A percentile compares a stretch with the other conserved stretches of the same genome.
Conservation (phyloP, 2,797 vertebrate species). For the Brachyalestes nurse region DNA sequence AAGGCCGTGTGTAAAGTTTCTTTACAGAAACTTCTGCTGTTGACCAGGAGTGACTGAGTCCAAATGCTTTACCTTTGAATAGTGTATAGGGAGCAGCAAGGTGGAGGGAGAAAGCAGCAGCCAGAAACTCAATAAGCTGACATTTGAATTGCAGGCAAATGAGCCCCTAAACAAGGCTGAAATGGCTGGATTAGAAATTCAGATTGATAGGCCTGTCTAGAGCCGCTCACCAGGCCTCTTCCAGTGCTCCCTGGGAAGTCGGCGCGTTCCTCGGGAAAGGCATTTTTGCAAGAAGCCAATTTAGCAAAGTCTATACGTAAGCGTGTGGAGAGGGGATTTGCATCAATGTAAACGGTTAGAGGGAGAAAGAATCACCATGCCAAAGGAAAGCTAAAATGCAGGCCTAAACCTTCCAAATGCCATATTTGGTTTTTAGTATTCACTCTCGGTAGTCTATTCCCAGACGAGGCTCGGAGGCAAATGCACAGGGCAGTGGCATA, state of each 20-base stretch:
- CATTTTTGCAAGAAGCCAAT: conserved; percentile 43
- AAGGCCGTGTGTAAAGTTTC: conserved; percentile 18
- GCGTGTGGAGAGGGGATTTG: conserved; percentile 28
- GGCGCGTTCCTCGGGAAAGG: conserved; percentile 30
- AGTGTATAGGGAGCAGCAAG: conserved; percentile 22
- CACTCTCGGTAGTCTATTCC: conserved; percentile 35
- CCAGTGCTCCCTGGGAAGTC: conserved; percentile 46
- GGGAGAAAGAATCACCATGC: conserved; percentile 31
- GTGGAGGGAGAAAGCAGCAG: conserved; percentile 24
- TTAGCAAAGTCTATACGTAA: conserved; percentile 42
- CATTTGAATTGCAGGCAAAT: conserved; percentile 59
- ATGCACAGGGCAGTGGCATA: conserved; percentile 24
- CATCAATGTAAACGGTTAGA: conserved; percentile 31
- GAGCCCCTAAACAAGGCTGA: conserved; percentile 51
- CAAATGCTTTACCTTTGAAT: conserved; percentile 37
- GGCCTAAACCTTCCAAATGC: conserved; percentile 10
- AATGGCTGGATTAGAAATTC: conserved; percentile 57
- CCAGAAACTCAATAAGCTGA: conserved; percentile 58
- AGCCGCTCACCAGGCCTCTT: conserved; percentile 21
- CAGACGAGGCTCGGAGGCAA: conserved; percentile 21
- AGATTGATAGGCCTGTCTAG: conserved; percentile 56
- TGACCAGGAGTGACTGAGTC: background rate
- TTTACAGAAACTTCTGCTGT: conserved; percentile 1
- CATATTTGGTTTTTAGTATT: conserved; percentile 36
- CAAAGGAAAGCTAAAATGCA: conserved; percentile 39